phyloP scores from a whole-genome alignment of 2,888 invertebrate species.

The Argyresthia goedartella region DNA sequence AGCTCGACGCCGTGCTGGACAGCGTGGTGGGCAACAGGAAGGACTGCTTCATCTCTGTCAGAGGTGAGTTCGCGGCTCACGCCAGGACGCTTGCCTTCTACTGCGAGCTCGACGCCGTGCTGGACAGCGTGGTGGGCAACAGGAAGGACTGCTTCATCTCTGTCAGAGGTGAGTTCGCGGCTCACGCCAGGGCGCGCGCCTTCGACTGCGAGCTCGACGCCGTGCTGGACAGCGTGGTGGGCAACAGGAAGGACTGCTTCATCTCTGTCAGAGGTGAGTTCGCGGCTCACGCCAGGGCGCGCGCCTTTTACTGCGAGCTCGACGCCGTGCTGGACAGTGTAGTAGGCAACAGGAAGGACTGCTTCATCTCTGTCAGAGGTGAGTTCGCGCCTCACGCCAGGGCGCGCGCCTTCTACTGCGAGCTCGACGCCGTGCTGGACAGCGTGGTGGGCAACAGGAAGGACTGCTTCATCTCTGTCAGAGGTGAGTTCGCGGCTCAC shows the following conservation, averaged over 20 bases:
- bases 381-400: slow-evolving; percentile 88
- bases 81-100: slow-evolving; percentile 91
- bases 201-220: slow-evolving; percentile 97
- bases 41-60: slow-evolving; percentile 87
- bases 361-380: slow-evolving; percentile 85
- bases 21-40: slow-evolving; percentile 93
- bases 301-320: slow-evolving; percentile 97
- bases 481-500: too few relatives aligned
- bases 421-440: slow-evolving; percentile 95
- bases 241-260: slow-evolving; percentile 94
- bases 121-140: slow-evolving; percentile 93
- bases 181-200: slow-evolving; percentile 85
- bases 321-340: slow-evolving; percentile 95
- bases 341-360: slow-evolving; percentile 93
- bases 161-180: slow-evolving; percentile 87
- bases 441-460: slow-evolving; percentile 93
- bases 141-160: slow-evolving; percentile 92
- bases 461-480: slow-evolving; percentile 87
- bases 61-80: slow-evolving; percentile 81
- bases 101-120: slow-evolving; percentile 93
- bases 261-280: slow-evolving; percentile 77
- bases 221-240: slow-evolving; percentile 91
- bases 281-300: slow-evolving; percentile 72
- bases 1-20: slow-evolving; percentile 95
- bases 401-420: slow-evolving; percentile 92